These are phyloP conservation scores for Dermatemys mawii DNA, from an alignment of 2,113 vertebrate species.

Conservation along the genomic window DNA sequence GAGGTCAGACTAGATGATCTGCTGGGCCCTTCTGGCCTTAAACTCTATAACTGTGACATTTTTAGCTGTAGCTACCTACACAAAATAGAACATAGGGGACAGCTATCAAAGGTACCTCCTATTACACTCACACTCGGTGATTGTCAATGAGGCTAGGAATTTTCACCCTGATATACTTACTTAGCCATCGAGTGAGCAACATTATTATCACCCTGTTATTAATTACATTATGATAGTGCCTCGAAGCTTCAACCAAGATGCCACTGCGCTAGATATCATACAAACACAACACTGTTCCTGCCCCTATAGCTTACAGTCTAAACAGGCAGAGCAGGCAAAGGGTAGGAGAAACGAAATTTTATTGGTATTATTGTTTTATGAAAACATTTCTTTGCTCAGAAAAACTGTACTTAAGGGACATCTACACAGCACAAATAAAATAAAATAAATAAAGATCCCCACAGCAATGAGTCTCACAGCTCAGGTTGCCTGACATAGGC, in stretches of 20 bases:
- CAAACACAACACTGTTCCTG: background rate
- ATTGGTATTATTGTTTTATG: too few relatives aligned
- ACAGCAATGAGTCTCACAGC: background rate
- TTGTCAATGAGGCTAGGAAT: too few relatives aligned
- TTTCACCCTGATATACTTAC: too few relatives aligned
- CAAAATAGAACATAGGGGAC: background rate
- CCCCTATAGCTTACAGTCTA: background rate
- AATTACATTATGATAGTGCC: background rate
- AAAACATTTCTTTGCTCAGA: too few relatives aligned
- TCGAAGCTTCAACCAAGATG: background rate
- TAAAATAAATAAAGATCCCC: background rate
- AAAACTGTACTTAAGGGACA: background rate
- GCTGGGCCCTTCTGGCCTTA: too few relatives aligned
- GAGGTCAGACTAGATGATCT: background rate
- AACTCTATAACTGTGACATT: background rate
- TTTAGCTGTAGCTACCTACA: background rate
- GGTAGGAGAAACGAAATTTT: background rate
- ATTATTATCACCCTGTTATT: background rate
- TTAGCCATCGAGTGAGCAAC: too few relatives aligned
- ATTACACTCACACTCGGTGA: too few relatives aligned
- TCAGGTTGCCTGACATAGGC: background rate
- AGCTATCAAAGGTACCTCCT: background rate
- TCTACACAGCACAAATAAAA: background rate
- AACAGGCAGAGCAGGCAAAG: background rate
- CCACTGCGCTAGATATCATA: background rate